Base-by-base conservation (phyloP, 2,113 vertebrate genomes). In the Gobio gobio region DNA sequence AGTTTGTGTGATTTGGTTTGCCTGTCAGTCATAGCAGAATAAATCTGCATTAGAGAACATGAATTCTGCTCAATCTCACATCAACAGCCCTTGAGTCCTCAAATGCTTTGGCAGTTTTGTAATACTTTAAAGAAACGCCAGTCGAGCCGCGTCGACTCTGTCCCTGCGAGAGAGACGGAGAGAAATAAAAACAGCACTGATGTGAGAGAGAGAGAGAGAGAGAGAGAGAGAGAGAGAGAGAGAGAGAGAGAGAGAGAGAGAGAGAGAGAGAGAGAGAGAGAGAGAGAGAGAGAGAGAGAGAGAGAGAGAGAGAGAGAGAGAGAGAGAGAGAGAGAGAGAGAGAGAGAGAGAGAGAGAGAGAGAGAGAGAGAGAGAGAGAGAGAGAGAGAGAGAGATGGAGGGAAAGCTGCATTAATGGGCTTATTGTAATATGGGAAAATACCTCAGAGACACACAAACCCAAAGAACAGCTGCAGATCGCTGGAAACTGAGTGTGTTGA, bases 371-470 rank as follows among this genome's bases (percentile, higher is more conserved):
- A 36, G 22, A 40, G 79, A 82, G 63, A 68, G 79, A 82, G 63
- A 66, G 78, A 66, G 56, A 9, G 64, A 70, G 63, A 70, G 10
- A 51, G 70, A 45, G 40, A 84, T 73, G 45, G 66, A 82, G 58
- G 36, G 58, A 85, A 58, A 63, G 70, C 78, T 78, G 87, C 20
- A 87, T 91, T 84, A 89, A 88, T 89, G 59, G 86, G 9, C 2
- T 56, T 43, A 81, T 72, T 84, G 82, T 81, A 81, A 87, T 84
- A 83, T 85, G 86, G 78, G 83, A 87, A 84, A 87, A 87, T 81
- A 85, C 78, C 83, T 76, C 36, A 36, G 73, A 81, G 82, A 63
- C 75, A 81, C 36, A 87, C 68, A 58, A 89, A 78, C 77, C n/a
- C 68, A 36, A 16, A 85, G 83, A 89, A 82, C 82, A 89, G 85